These are phyloP conservation scores for Altica lythri DNA, from an alignment of 2,888 invertebrate genomes.

Conservation along the genomic window DNA sequence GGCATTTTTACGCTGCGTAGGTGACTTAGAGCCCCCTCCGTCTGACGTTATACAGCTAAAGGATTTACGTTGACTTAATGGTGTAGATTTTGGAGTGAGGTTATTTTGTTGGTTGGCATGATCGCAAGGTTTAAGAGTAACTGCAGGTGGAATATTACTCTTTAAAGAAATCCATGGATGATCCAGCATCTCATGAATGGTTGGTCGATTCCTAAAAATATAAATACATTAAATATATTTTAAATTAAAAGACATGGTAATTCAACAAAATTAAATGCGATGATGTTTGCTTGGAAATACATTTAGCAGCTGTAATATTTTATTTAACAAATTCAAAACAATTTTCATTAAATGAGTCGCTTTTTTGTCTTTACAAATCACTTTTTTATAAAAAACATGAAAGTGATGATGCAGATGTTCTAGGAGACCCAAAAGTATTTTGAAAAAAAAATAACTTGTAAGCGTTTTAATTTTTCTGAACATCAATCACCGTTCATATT, in stretches of 20 bases:
- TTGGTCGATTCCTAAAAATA: conserved; percentile 80
- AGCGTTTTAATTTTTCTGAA: too few relatives aligned
- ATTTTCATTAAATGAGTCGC: too few relatives aligned
- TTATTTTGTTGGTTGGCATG: conserved; percentile 25
- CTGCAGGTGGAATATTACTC: conserved; percentile 46
- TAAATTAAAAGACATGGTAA: background rate
- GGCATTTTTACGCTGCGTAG: conserved; percentile 52
- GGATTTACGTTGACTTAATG: conserved; percentile 23
- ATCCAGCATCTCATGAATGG: conserved; percentile 85
- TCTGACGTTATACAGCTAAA: conserved; percentile 20
- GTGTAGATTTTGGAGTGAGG: conserved; percentile 21
- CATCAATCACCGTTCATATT: too few relatives aligned
- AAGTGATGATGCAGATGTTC: too few relatives aligned
- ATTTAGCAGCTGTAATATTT: too few relatives aligned
- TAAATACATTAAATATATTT: conserved; percentile 19
- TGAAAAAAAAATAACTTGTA: too few relatives aligned
- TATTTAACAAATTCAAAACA: too few relatives aligned
- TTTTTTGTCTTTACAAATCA: too few relatives aligned
- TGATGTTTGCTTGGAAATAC: too few relatives aligned
- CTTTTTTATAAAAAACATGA: too few relatives aligned
- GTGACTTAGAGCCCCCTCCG: too few relatives aligned
- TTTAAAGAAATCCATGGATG: conserved; percentile 79
- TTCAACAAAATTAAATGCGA: background rate
- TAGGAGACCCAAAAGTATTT: too few relatives aligned
- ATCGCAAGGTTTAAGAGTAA: conserved; percentile 46